Evolutionary conservation across 1,140 invertebrate genomes (phyloP).

Genomic region (Philopotamus ludificatus): DNA sequence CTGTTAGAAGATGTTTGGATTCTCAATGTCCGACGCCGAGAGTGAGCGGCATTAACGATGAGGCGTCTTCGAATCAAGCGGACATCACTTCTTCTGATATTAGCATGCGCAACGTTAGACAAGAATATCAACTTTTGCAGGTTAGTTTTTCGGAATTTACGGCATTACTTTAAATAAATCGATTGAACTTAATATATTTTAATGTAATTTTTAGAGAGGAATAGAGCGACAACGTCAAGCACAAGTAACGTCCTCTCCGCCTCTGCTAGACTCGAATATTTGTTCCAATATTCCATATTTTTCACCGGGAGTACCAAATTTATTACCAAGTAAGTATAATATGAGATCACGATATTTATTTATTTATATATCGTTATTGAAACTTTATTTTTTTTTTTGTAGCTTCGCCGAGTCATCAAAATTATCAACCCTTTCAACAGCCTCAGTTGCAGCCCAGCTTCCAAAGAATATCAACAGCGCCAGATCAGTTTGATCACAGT

Average conservation of each 20-base stretch:
- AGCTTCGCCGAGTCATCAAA: constrained; percentile 70
- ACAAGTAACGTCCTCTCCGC: constrained; percentile 55
- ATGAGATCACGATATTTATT: no score
- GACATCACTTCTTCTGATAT: constrained; percentile 31
- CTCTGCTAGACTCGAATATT: constrained; percentile 48
- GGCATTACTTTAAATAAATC: not conserved
- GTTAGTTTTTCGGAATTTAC: no score
- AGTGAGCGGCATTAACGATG: constrained; percentile 44
- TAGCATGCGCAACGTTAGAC: constrained; percentile 50
- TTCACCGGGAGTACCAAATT: constrained; percentile 24
- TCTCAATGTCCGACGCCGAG: constrained; percentile 59
- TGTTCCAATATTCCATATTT: constrained; percentile 31
- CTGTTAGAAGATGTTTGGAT: constrained; percentile 86
- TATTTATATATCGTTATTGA: not conserved
- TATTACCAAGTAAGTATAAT: constrained; percentile 31
- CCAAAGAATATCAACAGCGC: constrained; percentile 24
- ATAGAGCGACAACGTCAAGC: constrained; percentile 53
- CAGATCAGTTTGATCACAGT: constrained; percentile 20
- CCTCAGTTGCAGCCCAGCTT: constrained; percentile 37
- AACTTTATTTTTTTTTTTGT: constrained; percentile 35
- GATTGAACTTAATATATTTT: not conserved
- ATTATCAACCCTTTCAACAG: constrained; percentile 42
- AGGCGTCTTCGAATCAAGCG: not conserved
- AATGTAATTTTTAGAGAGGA: constrained; percentile 50
- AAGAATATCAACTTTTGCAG: constrained; percentile 72